Conservation (phyloP, 2,888 invertebrate genomes). For the Philereme vetulata region DNA sequence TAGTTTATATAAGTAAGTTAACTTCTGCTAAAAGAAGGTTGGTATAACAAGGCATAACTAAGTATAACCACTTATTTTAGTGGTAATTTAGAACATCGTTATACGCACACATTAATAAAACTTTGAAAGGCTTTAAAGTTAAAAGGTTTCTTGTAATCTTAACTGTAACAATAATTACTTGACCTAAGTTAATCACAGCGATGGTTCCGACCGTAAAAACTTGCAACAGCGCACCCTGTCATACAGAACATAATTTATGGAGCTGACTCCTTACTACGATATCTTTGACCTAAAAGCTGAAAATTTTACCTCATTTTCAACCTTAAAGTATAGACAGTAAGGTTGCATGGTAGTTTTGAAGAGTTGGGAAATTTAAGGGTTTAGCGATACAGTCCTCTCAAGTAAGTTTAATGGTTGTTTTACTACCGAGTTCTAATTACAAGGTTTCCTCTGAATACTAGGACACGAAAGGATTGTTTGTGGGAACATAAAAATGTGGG, state of each 20-base stretch:
- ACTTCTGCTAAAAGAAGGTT: no score
- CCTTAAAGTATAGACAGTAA: constrained; percentile 37
- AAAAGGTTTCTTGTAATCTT: constrained; percentile 31
- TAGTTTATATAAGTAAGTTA: no score
- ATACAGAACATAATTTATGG: constrained; percentile 77
- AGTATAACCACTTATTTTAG: no score
- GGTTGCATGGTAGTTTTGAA: constrained; percentile 10
- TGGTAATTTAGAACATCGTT: neutral
- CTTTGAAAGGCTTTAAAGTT: constrained; percentile 14
- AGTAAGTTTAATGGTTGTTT: constrained; percentile 80
- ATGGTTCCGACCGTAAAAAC: constrained; percentile 69
- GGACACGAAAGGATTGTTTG: constrained; percentile 68
- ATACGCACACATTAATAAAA: neutral
- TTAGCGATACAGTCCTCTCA: constrained; percentile 67
- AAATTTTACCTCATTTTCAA: constrained; percentile 31
- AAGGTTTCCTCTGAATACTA: constrained; percentile 74
- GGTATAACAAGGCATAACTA: no score
- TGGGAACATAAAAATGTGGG: constrained; percentile 56
- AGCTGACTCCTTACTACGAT: constrained; percentile 56
- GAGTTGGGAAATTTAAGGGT: constrained; percentile 38
- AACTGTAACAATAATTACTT: constrained; percentile 40
- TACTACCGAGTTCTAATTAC: constrained; percentile 78
- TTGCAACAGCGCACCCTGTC: constrained; percentile 76
- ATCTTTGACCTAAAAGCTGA: constrained; percentile 26
- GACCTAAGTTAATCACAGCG: constrained; percentile 60